Conservation (phyloP, 2,888 invertebrate genomes). For the Sicus ferrugineus region DNA sequence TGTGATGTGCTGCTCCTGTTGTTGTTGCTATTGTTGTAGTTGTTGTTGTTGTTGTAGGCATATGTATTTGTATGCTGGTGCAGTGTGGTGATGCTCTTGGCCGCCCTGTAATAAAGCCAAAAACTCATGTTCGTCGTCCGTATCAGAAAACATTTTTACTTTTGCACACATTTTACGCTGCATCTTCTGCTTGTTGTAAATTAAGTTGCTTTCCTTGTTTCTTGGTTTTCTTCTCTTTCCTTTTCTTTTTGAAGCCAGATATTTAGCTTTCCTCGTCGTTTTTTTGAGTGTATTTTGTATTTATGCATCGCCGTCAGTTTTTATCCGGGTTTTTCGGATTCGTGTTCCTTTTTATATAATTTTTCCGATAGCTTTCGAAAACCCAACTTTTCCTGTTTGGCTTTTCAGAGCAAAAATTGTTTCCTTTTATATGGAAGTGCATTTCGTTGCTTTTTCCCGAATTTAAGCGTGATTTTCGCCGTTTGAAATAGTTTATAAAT, state of each 20-base stretch:
- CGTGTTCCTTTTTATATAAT: too few species aligned
- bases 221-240: background rate
- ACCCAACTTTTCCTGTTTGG: too few species aligned
- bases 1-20: too few species aligned
- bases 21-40: background rate
- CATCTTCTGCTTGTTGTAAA: background rate
- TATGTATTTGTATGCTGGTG: background rate
- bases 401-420: too few species aligned
- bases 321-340: background rate
- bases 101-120: conserved; percentile 24
- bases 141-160: conserved; percentile 4
- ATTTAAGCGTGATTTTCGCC: too few species aligned
- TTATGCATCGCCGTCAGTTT: too few species aligned
- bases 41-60: background rate
- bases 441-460: too few species aligned
- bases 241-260: background rate
- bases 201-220: background rate
- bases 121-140: conserved; percentile 1
- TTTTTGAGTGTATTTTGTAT: too few species aligned
- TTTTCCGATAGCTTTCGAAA: too few species aligned
- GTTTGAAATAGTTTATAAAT: too few species aligned
- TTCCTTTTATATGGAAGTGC: too few species aligned
- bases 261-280: background rate
- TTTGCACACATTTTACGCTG: background rate
- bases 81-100: background rate